Evolutionary conservation across 2,113 vertebrate genomes (phyloP), one percentile per base, ranked within the genome.

Genomic region (Nematolebias whitei): DNA sequence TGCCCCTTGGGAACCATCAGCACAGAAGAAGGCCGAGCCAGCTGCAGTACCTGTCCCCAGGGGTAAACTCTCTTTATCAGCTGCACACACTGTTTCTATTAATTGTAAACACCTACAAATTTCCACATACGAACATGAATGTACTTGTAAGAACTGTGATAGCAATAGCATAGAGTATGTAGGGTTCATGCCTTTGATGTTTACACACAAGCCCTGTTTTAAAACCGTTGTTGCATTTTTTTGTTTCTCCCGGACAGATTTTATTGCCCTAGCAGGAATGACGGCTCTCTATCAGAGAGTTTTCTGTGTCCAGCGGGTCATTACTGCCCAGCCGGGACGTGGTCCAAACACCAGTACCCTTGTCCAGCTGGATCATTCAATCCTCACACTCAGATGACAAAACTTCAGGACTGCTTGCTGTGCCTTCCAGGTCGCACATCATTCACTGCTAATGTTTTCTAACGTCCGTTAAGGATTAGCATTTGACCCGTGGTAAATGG

Each of bases 321-420:
- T 74, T 98, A 94, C 85, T 98, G 96, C 62, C 96, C 94, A 0
- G 0, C 57, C 0, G 86, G 95, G 47, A 96, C 93, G 1, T 72
- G 86, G 74, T 92, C 88, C 59, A 81, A 91, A 60, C 84, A 89
- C 63, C 95, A 96, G 83, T 93, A 95, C 71, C 95, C 95, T 0
- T 98, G 96, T 73, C 95, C 95, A 56, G 71, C 71, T 58, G 96
- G 95, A 22, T 94, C 92, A 4, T 94, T 96, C 82, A 96, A 91
- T 74, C 92, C 94, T 4, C 75, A 87, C 44, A 54, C 47, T 63
- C 88, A 89, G 38, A 92, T 91, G 79, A 54, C 52, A 68, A 78
- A 77, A 40, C 7, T 32, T 1, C 89, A 92, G 51, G 91, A 95
- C 75, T 99, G 96, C 72, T 63, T 48, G n/a, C 90, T 80, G 20